Base-by-base conservation (phyloP, 2,797 vertebrate species). In the Poeciliopsis gracilis region DNA sequence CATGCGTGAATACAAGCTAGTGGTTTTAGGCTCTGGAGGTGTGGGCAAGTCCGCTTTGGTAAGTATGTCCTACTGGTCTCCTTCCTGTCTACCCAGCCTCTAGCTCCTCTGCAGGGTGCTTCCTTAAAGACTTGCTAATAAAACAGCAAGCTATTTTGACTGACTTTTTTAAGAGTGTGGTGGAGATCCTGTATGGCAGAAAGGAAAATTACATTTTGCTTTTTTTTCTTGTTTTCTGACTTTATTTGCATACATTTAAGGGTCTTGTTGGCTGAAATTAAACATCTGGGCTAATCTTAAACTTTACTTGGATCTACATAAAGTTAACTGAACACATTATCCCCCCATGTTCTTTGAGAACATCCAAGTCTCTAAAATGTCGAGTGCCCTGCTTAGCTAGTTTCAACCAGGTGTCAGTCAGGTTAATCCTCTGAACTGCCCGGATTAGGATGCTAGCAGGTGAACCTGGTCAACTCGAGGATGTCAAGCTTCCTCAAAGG, bases 1-100 rank as follows among this genome's bases (percentile, higher is more conserved):
- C 96, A 99, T 99, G 98, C 98, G 98, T 96, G 98, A 99, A 96
- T 99, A 99, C 97, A 99, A 99, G 97, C 97, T 99, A 92, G 98
- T 99, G 96, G 98, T 99, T 95, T 97, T 99, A 92, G 98, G 98
- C 90, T 99, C 98, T 92, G 98, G 98, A 96, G 98, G 98, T 92
- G 98, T 99, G 95, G 98, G 98, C 88, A 99, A 99, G 89, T 99
- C 98, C 4, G 98, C 98, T 93, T 96, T 99, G 97, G 98, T 99
- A 94, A 98, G 97, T 98, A 86, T 86, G 81, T 71, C 79, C 69
- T 86, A 77, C 71, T 84, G 66, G 85, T 47, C 67, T 43, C 49
- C 69, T 86, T 80, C 77, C 78, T 82, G 49, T 38, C 28, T 47
- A 33, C 12, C 18, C 30, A 28, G 16, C 72, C 36, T 76, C n/a